Evolutionary conservation across 2,888 invertebrate species (phyloP).

Genomic region (Pemphredon lugubris): DNA sequence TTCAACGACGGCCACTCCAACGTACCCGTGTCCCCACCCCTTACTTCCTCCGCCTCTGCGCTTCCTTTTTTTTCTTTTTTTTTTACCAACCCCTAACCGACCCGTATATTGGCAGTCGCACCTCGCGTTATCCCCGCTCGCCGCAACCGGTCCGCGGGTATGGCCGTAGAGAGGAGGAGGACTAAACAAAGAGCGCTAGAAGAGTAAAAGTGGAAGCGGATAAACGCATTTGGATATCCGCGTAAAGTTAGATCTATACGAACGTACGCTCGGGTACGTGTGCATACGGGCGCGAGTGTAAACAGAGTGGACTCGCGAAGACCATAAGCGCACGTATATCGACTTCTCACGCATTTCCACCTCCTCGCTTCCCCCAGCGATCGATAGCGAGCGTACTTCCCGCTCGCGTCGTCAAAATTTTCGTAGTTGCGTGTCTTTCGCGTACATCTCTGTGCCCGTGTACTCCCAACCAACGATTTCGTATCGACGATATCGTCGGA

Average conservation of each 20-base stretch:
- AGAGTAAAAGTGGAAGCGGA: not conserved
- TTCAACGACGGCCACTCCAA: slow-evolving; percentile 61
- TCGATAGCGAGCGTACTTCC: no score
- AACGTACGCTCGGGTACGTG: slow-evolving; percentile 67
- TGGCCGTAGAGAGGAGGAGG: not conserved
- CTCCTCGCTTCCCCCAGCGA: slow-evolving; percentile 18
- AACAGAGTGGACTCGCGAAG: slow-evolving; percentile 46
- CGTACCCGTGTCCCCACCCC: slow-evolving; percentile 71
- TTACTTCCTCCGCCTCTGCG: not conserved
- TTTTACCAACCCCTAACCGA: slow-evolving; percentile 29
- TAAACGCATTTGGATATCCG: slow-evolving; percentile 32
- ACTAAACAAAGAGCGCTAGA: not conserved
- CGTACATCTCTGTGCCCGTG: not conserved
- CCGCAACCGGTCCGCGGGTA: no score
- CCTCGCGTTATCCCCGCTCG: not conserved
- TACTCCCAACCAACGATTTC: no score
- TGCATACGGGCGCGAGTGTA: slow-evolving; percentile 51
- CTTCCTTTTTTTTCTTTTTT: no score
- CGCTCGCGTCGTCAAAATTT: no score
- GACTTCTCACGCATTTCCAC: slow-evolving; percentile 32
- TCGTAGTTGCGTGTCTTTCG: slow-evolving; percentile 5
- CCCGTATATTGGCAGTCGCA: slow-evolving; percentile 15
- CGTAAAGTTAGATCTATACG: slow-evolving; percentile 47
- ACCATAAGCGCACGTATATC: slow-evolving; percentile 42
- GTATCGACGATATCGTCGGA: not conserved